These are phyloP conservation scores for Lasiurus borealis DNA, from an alignment of 2,113 vertebrate species.

Conservation along the genomic window DNA sequence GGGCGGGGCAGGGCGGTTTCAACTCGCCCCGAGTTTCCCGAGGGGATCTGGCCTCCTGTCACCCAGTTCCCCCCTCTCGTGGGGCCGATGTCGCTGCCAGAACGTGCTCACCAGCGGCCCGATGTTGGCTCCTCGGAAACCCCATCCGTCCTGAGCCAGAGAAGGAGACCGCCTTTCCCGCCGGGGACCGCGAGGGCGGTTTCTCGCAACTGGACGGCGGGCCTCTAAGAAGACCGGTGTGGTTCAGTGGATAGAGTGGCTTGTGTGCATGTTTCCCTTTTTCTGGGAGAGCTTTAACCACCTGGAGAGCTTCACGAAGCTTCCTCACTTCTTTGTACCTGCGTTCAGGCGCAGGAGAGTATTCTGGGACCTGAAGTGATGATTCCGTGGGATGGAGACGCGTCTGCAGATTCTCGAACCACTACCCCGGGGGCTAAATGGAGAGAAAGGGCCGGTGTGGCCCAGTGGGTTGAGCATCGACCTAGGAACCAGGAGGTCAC, in stretches of 20 bases:
- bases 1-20: conserved; percentile 72
- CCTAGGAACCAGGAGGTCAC: too few species aligned
- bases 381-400: conserved; percentile 67
- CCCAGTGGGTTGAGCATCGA: too few species aligned
- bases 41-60: conserved; percentile 67
- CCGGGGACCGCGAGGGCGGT: neutral
- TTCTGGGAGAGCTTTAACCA: conserved; percentile 79
- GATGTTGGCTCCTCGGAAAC: neutral
- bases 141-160: neutral
- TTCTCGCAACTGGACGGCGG: conserved; percentile 59
- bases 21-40: conserved; percentile 61
- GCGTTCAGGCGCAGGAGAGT: conserved; percentile 76
- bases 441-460: neutral
- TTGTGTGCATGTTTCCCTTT: too few species aligned
- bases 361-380: conserved; percentile 76
- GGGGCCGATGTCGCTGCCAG: neutral
- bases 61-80: conserved; percentile 21
- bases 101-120: neutral
- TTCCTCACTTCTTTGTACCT: conserved; percentile 72
- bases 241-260: too few species aligned
- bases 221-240: too few species aligned
- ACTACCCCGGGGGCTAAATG: conserved; percentile 60
- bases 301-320: conserved; percentile 81
- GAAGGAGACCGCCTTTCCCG: neutral
- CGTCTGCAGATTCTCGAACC: conserved; percentile 58